These are phyloP conservation scores for Augochlorella aurata DNA, from an alignment of 2,888 invertebrate species.

Conservation along the genomic window DNA sequence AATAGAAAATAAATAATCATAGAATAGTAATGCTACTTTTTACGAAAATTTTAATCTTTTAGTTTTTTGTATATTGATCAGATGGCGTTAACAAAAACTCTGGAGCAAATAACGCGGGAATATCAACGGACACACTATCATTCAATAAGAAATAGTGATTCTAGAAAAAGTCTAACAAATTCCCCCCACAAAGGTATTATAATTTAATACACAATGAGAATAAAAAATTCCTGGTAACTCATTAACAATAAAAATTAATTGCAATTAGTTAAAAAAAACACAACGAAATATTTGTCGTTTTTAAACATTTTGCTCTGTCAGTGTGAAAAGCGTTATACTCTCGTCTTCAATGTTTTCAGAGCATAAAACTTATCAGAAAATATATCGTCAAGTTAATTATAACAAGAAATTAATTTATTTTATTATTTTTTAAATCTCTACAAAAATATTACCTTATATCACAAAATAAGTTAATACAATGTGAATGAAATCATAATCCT, in stretches of 20 bases:
- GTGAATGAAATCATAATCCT: neutral
- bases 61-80: constrained; percentile 50
- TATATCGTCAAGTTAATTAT: too few relatives aligned
- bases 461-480: neutral
- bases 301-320: neutral
- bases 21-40: too few relatives aligned
- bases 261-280: neutral
- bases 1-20: too few relatives aligned
- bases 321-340: neutral
- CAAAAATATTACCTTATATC: neutral
- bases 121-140: constrained; percentile 40
- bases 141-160: constrained; percentile 21
- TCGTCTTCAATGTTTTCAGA: neutral
- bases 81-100: constrained; percentile 83
- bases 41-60: neutral
- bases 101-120: constrained; percentile 80
- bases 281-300: neutral
- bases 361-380: neutral
- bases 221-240: neutral
- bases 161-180: constrained; percentile 12
- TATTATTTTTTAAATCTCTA: neutral
- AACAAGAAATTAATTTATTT: too few relatives aligned
- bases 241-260: constrained; percentile 5
- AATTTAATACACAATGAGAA: neutral
- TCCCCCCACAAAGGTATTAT: constrained; percentile 39